Evolutionary conservation across 1,140 invertebrate genomes (phyloP), one percentile per base, ranked within the genome.

Genomic region (Drosophila bifasciata): DNA sequence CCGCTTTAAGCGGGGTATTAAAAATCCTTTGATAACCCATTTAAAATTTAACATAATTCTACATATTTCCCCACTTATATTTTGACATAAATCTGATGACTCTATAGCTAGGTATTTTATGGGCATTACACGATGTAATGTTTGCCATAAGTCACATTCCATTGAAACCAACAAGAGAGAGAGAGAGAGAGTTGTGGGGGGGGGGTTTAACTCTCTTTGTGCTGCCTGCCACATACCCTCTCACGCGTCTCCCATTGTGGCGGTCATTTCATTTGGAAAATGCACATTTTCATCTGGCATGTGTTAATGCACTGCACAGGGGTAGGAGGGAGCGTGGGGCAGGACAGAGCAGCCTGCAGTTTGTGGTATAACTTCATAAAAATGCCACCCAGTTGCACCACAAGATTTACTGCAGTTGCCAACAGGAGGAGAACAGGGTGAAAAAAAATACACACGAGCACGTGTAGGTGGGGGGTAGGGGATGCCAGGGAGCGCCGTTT

Each of bases 361-460:
- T 68, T 55, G 62, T 39, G 62, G 52, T 48, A 48, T 44, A 74
- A 76, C 77, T 79, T 79, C 45, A 80, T 80, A 66, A 72, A 76
- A 66, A 76, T 68, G 66, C 62, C 66, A 68, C 32, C 49, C 62
- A 43, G 49, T 68, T 68, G 66, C 66, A 68, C 62, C 49, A 40
- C 66, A 68, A 68, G 57, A 79, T 71, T 55, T 71, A 69, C 50
- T 81, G 46, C 46, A 45, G 55, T 17, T 25, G 6, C n/a, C 36
- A 36, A 36, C 23, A 40, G 16, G n/a, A n/a, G n/a, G n/a, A n/a
- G n/a, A n/a, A n/a, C n/a, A n/a, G n/a, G n/a, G n/a, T n/a, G n/a
- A n/a, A 4, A 43, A 64, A 57, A 46, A 11, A 11, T 5, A n/a
- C 23, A 25, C 7, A 25, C 23, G 3, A 2, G 8, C 3, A 25